Conservation (phyloP, 2,113 vertebrate genomes). For the Tiliqua scincoides region DNA sequence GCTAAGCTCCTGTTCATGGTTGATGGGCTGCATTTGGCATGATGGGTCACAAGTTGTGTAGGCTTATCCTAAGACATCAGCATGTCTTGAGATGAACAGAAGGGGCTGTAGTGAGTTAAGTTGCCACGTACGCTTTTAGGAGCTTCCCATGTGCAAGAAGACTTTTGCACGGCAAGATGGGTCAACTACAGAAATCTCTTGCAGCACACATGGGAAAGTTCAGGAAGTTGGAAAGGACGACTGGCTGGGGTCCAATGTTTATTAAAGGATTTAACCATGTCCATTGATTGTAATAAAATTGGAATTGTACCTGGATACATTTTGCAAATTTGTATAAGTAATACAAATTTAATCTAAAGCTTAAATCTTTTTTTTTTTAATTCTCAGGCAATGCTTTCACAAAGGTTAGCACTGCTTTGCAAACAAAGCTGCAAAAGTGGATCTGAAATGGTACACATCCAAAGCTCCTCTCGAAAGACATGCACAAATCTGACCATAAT, state of each 20-base stretch:
- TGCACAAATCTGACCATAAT: slow-evolving; percentile 7
- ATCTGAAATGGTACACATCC: slow-evolving; percentile 6
- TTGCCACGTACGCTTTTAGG: neutral
- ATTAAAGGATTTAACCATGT: neutral
- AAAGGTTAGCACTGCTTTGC: slow-evolving; percentile 31
- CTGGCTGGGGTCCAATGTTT: neutral
- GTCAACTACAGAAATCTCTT: neutral
- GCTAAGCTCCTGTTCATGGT: too few species aligned
- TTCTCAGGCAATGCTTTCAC: neutral
- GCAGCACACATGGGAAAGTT: neutral
- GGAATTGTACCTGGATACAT: slow-evolving; percentile 15
- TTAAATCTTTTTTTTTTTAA: neutral
- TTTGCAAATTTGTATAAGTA: slow-evolving; percentile 36
- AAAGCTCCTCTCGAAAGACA: slow-evolving; percentile 15
- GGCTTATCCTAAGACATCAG: neutral
- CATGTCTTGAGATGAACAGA: neutral
- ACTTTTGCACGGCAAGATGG: neutral
- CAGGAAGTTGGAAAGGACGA: neutral
- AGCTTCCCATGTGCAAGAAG: neutral
- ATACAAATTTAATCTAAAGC: slow-evolving; percentile 1
- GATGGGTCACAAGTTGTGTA: neutral
- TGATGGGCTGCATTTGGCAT: neutral
- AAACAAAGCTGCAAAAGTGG: slow-evolving; percentile 17
- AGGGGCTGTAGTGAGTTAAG: neutral
- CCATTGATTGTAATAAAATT: slow-evolving; percentile 30